phyloP scores from a whole-genome alignment of 2,797 vertebrate genomes.

The Pipistrellus pygmaeus region DNA sequence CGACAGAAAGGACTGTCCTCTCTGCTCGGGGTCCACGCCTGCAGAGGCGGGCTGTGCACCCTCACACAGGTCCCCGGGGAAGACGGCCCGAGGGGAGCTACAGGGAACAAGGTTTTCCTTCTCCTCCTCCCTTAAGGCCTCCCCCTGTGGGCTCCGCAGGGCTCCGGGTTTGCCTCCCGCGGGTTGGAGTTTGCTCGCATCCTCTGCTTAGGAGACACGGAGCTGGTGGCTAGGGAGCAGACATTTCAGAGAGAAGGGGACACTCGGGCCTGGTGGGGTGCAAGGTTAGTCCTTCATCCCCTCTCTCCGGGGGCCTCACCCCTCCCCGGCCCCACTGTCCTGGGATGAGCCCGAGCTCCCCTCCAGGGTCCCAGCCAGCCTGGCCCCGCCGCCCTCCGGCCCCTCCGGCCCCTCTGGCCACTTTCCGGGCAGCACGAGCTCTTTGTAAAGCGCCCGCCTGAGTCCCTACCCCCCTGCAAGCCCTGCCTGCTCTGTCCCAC shows the following conservation, averaged over 20 bases:
- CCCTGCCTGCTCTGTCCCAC: not conserved
- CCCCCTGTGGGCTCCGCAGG: not conserved
- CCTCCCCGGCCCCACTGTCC: too few relatives aligned
- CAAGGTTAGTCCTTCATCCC: not conserved
- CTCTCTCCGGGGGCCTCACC: not conserved
- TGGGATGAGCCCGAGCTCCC: not conserved
- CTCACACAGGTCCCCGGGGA: too few relatives aligned
- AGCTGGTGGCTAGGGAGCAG: not conserved
- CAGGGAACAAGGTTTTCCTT: not conserved
- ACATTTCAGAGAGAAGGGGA: not conserved
- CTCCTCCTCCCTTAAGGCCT: conserved; percentile 33
- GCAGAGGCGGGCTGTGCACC: not conserved
- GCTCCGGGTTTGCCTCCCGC: not conserved
- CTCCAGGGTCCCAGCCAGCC: not conserved
- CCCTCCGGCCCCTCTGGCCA: not conserved
- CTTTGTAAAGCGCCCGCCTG: not conserved
- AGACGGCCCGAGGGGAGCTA: not conserved
- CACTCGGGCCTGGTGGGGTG: not conserved
- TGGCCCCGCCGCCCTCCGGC: not conserved
- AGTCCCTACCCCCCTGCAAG: rapidly evolving
- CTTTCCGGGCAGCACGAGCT: not conserved
- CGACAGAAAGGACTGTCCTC: not conserved
- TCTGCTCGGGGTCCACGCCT: not conserved
- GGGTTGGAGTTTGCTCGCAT: not conserved
- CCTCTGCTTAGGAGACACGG: not conserved